Base-by-base conservation (phyloP, 2,888 invertebrate genomes). In the Eupithecia insigniata region DNA sequence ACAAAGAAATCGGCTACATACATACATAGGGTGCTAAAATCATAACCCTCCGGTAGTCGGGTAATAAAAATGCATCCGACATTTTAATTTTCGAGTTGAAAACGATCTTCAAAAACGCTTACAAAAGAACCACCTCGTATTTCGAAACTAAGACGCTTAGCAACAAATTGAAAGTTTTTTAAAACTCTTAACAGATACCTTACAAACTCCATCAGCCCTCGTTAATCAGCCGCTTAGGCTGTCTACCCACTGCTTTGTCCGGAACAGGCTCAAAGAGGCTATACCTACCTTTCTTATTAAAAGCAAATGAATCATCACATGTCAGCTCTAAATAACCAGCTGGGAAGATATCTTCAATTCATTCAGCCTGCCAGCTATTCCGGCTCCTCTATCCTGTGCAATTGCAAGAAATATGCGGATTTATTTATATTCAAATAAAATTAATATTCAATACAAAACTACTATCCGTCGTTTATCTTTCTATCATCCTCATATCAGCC, bases 201-300 rank as follows among this genome's bases (percentile, higher is more conserved):
- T 82, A 73, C 78, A 77, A 85, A 84, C 83, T 85, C 55, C 83
- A 77, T 76, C 68, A 64, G 64, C 64, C 26, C 82, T 86, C 87
- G 87, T 88, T 90, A 89, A 90, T 90, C 89, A 87, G 85, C 84
- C 85, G 84, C 86, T 90, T 22, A 39, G 39, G 64, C 36, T 64
- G 16, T 26, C 4, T 1, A 22, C 34, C 64, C 22, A 64, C 36
- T 64, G 64, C 22, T 64, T n/a, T 16, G 7, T 18, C 14, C 7
- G 14, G 16, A 10, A 26, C 32, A 64, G 2, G 1, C 18, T 30
- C 18, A 30, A 10, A 14, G 22, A 26, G 26, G 51, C n/a, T n/a
- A n/a, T n/a, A n/a, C n/a, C n/a, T n/a, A 51, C 22, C 7, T 51
- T 22, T 51, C n/a, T 8, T 46, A 46, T 46, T 22, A 10, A 46